Conservation (phyloP, 2,888 invertebrate species). For the Heliconius cydno region DNA sequence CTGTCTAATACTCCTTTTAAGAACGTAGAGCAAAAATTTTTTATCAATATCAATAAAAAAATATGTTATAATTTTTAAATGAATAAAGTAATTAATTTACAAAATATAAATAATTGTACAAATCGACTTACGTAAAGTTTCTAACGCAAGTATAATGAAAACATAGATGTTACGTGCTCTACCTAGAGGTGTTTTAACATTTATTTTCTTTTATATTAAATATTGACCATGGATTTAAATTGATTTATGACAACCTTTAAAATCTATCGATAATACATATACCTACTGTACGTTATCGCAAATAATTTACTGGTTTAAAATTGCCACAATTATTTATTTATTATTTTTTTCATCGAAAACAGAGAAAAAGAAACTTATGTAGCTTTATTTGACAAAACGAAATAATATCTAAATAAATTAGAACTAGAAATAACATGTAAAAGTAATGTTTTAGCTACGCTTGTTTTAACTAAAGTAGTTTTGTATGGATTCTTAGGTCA, state of each 20-base stretch:
- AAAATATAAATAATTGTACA: background rate
- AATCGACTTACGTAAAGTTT: background rate
- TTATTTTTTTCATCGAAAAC: background rate
- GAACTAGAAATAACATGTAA: conserved; percentile 3
- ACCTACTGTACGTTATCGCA: conserved; percentile 47
- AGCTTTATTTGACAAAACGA: background rate
- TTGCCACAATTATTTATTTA: conserved; percentile 8
- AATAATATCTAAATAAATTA: background rate
- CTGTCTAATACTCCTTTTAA: background rate
- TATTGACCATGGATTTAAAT: conserved; percentile 31
- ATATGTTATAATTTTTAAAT: background rate
- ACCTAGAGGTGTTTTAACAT: background rate
- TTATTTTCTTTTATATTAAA: conserved; percentile 9
- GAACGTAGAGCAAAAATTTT: background rate
- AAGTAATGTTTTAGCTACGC: background rate
- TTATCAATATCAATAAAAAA: background rate
- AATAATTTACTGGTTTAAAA: conserved; percentile 27
- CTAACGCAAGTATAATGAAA: background rate
- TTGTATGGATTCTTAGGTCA: conserved; percentile 18
- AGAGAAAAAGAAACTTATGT: background rate
- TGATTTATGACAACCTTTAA: conserved; percentile 57
- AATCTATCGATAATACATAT: conserved; percentile 51
- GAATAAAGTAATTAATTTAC: background rate
- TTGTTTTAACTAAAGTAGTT: background rate
- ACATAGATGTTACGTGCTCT: background rate